phyloP scores from a whole-genome alignment of 1,140 invertebrate genomes.

The Holotrichia oblita region DNA sequence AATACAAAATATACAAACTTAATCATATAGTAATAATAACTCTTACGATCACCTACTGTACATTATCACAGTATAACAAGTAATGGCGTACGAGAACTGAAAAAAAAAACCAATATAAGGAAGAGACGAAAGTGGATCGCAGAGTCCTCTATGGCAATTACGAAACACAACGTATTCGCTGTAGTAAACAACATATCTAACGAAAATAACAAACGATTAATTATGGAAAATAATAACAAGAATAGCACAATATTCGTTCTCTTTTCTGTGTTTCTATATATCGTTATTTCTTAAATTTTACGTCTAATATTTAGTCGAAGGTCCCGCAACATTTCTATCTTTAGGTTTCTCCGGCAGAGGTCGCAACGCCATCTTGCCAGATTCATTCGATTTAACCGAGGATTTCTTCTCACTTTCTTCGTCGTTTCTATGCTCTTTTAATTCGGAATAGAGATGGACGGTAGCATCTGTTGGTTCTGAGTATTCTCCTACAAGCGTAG shows the following conservation, averaged over 20 bases:
- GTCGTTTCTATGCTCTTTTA: slow-evolving; percentile 63
- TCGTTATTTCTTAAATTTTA: background rate
- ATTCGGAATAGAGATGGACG: slow-evolving; percentile 77
- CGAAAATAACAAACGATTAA: slow-evolving; percentile 27
- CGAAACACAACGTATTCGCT: background rate
- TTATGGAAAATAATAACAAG: background rate
- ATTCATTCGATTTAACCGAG: slow-evolving; percentile 62
- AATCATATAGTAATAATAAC: slow-evolving; percentile 34
- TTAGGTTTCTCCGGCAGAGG: slow-evolving; percentile 74
- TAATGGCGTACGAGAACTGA: slow-evolving; percentile 30
- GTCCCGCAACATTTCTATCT: slow-evolving; percentile 52
- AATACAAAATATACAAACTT: slow-evolving; percentile 40
- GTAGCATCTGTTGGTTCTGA: slow-evolving; percentile 75
- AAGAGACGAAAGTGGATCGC: slow-evolving; percentile 21
- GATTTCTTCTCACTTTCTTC: slow-evolving; percentile 58
- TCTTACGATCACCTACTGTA: slow-evolving; percentile 45
- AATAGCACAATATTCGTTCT: background rate
- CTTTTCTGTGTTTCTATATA: background rate
- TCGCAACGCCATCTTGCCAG: slow-evolving; percentile 71
- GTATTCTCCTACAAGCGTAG: slow-evolving; percentile 73
- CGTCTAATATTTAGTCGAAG: slow-evolving; percentile 38
- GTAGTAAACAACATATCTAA: background rate
- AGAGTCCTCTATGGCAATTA: slow-evolving; percentile 38
- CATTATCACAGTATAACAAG: slow-evolving; percentile 53
- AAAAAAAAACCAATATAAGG: slow-evolving; percentile 8